These are phyloP conservation scores for Rhabdomys pumilio DNA, from an alignment of 2,797 vertebrate species.

Conservation along the genomic window DNA sequence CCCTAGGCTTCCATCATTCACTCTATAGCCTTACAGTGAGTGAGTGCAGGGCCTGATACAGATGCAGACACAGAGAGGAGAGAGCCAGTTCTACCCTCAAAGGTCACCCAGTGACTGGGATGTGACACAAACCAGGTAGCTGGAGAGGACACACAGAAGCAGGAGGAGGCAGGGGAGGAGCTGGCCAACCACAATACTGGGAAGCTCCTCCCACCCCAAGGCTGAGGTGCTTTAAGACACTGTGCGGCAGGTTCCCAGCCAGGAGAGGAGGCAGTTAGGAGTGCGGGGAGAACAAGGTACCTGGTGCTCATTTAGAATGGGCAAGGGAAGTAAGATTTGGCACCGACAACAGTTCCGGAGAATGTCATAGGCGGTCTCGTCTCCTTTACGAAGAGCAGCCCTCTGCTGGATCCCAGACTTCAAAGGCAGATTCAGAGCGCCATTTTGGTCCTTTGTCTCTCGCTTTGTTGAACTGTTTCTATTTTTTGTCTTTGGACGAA, in stretches of 20 bases:
- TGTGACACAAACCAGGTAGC: neutral
- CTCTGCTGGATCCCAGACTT: neutral
- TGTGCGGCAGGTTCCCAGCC: neutral
- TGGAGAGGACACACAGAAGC: neutral
- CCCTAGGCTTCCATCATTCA: neutral
- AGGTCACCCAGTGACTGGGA: neutral
- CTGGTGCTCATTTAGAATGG: conserved; percentile 80
- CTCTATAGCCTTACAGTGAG: neutral
- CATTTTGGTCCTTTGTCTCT: neutral
- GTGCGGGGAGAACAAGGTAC: conserved; percentile 58
- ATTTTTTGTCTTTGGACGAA: conserved; percentile 80
- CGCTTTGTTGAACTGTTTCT: conserved; percentile 43
- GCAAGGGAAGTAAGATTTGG: conserved; percentile 83
- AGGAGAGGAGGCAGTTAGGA: neutral
- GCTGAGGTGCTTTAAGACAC: neutral
- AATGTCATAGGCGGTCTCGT: conserved; percentile 58
- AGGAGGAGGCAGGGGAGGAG: neutral
- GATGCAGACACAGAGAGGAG: neutral
- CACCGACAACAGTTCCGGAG: conserved; percentile 80
- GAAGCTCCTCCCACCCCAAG: neutral
- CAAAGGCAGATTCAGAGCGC: neutral
- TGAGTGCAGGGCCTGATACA: neutral
- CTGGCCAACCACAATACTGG: neutral
- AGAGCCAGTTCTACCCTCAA: neutral
- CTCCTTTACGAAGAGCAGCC: neutral